A percentile compares a stretch with the other conserved stretches of the same genome.
phyloP scores from a whole-genome alignment of 2,113 vertebrate species.

The Megaleporinus macrocephalus region DNA sequence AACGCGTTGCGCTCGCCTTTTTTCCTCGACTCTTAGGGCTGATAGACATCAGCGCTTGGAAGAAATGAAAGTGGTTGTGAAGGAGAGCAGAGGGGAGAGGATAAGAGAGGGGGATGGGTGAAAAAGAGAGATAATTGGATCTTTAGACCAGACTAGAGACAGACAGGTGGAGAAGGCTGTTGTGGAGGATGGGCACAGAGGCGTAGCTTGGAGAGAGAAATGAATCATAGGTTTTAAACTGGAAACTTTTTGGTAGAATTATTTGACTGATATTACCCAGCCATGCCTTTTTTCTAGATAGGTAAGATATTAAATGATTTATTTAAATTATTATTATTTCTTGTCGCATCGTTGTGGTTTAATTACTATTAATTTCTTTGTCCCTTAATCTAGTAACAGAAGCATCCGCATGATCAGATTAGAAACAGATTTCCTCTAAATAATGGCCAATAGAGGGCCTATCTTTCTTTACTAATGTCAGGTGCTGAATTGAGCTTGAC shows the following conservation, averaged over 20 bases:
- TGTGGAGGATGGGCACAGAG: slow-evolving; percentile 10
- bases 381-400: background rate
- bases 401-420: background rate
- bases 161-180: slow-evolving; percentile 39
- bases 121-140: slow-evolving; percentile 56
- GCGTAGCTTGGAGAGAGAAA: background rate
- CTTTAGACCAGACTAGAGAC: slow-evolving; percentile 52
- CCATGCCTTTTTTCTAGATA: background rate
- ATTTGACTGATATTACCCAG: background rate
- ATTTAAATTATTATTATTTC: background rate
- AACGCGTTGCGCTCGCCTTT: background rate
- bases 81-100: slow-evolving; percentile 12
- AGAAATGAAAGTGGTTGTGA: slow-evolving; percentile 44
- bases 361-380: background rate
- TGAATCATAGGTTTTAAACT: background rate
- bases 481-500: slow-evolving; percentile 26
- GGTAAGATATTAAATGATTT: background rate
- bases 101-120: slow-evolving; percentile 20
- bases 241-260: background rate
- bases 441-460: background rate
- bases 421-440: background rate
- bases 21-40: slow-evolving; percentile 21
- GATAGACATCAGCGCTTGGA: slow-evolving; percentile 45
- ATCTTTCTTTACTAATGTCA: slow-evolving; percentile 26
- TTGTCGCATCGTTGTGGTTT: background rate